Base-by-base conservation (phyloP, 2,113 vertebrate genomes). In the Mionectes macconnelli region DNA sequence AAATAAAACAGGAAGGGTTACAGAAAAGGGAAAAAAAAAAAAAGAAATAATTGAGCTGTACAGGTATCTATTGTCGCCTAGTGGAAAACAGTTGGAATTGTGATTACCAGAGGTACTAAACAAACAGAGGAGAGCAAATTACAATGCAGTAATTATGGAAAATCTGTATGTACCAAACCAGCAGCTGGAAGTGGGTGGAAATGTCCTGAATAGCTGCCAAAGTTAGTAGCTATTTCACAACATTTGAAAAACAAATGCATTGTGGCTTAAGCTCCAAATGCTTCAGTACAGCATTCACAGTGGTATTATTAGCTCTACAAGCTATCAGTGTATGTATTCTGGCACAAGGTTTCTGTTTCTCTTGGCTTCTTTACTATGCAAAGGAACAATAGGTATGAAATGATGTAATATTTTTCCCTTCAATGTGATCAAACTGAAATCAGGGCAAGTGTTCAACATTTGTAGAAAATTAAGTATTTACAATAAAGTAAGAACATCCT, bases 141-240 rank as follows among this genome's bases (percentile, higher is more conserved):
- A 95, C 80, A 89, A 84, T 90, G 83, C 83, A 84, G 66, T 68
- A 92, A 90, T 96, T 96, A 87, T 50, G 62, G 73, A 93, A 96
- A 95, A 93, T 93, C 76, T 95, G 60, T 90, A 92, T 39, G 57
- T 92, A 96, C 56, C 76, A 89, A 96, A 95, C 80, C 49, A 96
- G 96, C 96, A 96, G 94, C 96, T 97, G 96, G 93, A 96, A 96
- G 96, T 96, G 96, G 96, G 96, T 93, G 93, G 96, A 95, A 96
- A 90, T 95, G 92, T 96, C 96, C 93, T 97, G 96, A 97, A 96
- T 69, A 95, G 86, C 90, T 97, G 96, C 96, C 96, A 97, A 93
- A 97, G 88, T 96, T 95, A 95, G 94, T 75, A 96, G 96, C 92
- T 96, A 97, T 97, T 96, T 96, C 96, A 97, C 96, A 97, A 96